Base-by-base conservation (phyloP, 2,113 vertebrate species). In the Solea senegalensis region DNA sequence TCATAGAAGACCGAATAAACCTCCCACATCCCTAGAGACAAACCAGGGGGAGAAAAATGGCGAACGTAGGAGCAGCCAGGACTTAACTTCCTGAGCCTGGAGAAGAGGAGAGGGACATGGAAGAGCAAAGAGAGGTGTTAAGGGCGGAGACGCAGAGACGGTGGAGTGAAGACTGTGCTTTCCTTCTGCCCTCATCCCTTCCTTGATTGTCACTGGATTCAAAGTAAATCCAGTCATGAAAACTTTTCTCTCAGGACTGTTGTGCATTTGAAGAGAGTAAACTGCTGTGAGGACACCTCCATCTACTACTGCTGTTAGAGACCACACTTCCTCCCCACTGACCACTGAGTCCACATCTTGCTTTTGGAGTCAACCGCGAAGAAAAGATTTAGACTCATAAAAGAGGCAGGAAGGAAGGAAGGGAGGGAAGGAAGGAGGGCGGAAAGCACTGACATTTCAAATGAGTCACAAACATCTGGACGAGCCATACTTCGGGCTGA, bases 1-100 rank as follows among this genome's bases (percentile, higher is more conserved):
- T 99, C 69, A 96, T 99, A 80, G 98, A 99, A 88, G 98, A 99
- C 89, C 95, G 97, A 88, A 97, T 99, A 95, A 98, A 97, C 51
- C 95, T 98, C 68, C 96, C 97, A 44, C 98, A 99, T 81, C 94
- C 94, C 4, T 94, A 88, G 76, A 58, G 2, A 5, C 1, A 9
- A 46, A 11, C 11, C 8, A 50, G 15, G 49, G 12, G 12, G 51
- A 15, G 13, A 44, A 39, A 15, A 51, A 41, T 3, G 12, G 8
- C 41, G 1, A 21, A 9, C 39, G 15, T 3, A n/a, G 11, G 39
- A 59, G 34, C 11, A 26, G 51, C 62, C 26, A 39, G 67, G 70
- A 77, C 65, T 64, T 52, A 3, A 46, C 57, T 34, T 28, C 49
- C 12, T n/a, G 27, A 13, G 57, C 45, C 49, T 15, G 57, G 43